Percentiles rank a stretch among this genome's conserved stretches.
These are phyloP conservation scores for Cynocephalus volans DNA, from an alignment of 2,113 vertebrate species.

Conservation along the genomic window DNA sequence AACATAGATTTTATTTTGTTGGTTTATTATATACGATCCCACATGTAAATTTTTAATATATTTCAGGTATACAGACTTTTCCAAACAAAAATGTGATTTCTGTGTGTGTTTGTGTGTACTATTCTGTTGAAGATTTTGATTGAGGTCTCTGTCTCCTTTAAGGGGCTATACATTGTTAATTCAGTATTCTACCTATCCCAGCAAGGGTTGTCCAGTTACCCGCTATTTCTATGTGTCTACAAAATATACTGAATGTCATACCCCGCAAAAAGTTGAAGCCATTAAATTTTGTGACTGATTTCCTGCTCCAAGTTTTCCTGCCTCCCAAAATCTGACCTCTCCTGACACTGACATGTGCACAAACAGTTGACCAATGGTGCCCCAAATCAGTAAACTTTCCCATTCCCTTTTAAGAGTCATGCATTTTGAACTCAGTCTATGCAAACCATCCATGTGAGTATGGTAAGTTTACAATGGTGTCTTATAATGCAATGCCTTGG, in stretches of 20 bases:
- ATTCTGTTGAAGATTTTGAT: not conserved
- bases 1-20: constrained; percentile 45
- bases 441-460: not conserved
- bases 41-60: not conserved
- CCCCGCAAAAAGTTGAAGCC: not conserved
- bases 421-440: not conserved
- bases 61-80: constrained; percentile 40
- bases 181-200: not conserved
- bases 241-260: not conserved
- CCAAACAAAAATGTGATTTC: constrained; percentile 53
- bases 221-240: not conserved
- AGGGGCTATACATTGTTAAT: not conserved
- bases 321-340: not conserved
- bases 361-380: not conserved
- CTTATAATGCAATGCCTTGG: not conserved
- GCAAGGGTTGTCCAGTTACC: not conserved
- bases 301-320: not conserved
- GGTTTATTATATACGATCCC: not conserved
- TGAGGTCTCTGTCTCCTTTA: not conserved
- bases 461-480: not conserved
- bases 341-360: not conserved
- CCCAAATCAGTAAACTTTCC: not conserved
- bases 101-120: not conserved
- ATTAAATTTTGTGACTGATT: constrained; percentile 9
- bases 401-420: not conserved